Evolutionary conservation across 35 echinoderm and acorn worm genomes (phyloP), one percentile per base, ranked within the genome.

Genomic region (Ophioderma brevispina): DNA sequence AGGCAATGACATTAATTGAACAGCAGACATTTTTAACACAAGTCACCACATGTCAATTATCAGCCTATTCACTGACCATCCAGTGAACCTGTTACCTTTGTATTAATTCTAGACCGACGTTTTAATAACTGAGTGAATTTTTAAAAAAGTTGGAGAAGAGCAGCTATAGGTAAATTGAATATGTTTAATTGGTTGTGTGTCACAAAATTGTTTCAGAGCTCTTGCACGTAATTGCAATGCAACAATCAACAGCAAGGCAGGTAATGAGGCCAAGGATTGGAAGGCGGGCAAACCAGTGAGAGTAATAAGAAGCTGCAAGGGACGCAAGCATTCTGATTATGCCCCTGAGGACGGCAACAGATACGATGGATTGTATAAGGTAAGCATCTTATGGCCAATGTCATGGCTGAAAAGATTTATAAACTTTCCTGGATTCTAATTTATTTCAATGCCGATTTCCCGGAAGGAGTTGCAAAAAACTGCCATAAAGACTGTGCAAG

Each of bases 301-400:
- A 36, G 97, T 99, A 19, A 89, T 99, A 19, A 40, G 97, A 32
- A 99, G 92, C 84, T 91, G 81, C 36, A 99, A 99, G 55, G 97
- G 97, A 15, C 79, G 97, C 28, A 99, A 99, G 39, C 97, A 99
- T 86, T 99, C 97, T 37, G 93, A 99, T 79, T 99, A 95, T 39
- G 93, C 97, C 1, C 97, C 97, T 5, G 97, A 99, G 52, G 97
- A 99, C 39, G 97, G 97, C 8, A 95, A 95, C 56, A 89, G 97
- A 87, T 99, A 99, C 49, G 97, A 99, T 89, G 97, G 97, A n/a
- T 86, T 99, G 10, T 99, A 95, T 52, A 99, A 99, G 91, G 97
- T 99, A 75, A 34, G 79, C 36, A 14, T 52, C 46, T n/a, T n/a
- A n/a, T n/a, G n/a, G n/a, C n/a, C 41, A 46, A 4, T 46, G 41